Evolutionary conservation across 2,888 invertebrate species (phyloP), one percentile per base, ranked within the genome.

Genomic region (Diarsia dahlii): DNA sequence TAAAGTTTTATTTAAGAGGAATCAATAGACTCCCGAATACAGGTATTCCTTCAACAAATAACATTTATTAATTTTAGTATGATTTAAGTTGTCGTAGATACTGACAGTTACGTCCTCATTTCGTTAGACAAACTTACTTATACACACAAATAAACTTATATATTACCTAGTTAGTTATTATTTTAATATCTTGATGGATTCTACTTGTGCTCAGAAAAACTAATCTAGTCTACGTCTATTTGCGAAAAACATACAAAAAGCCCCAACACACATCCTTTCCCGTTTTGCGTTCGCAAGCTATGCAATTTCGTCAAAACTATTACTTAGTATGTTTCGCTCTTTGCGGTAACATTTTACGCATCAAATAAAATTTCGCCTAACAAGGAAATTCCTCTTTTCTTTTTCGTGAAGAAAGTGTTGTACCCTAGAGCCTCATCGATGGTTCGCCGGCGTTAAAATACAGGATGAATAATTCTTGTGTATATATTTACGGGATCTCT

Each of bases 361-460:
- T 74, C 84, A 72, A 74, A 79, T 74, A 84, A 74, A 81, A 77
- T 72, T 70, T 62, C 18, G n/a, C 63, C 20, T 70, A 78, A 82
- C 64, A 74, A 81, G 62, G 28, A 72, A 71, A 48, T 78, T 77
- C 62, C 56, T 18, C 39, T 65, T 69, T 52, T 76, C 76, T 82
- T 84, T 84, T 82, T 81, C 82, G 82, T 64, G 58, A 79, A 82
- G 78, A 79, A 86, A 80, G 74, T 82, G 63, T 74, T 58, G 23
- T 28, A 28, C 86, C 68, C 82, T 0, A 3, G 78, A 54, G 78
- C 9, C 77, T 82, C 80, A 80, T 87, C 73, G 76, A 66, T 68
- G 54, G 86, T 80, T 66, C 77, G 66, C 78, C 23, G 65, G 74
- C 74, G 87, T 82, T 80, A 84, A 82, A 86, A 80, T 87, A 84